A percentile compares a stretch with the other conserved stretches of the same genome.
Evolutionary conservation across 2,113 vertebrate genomes (phyloP).

Genomic region (Gyps fulvus): DNA sequence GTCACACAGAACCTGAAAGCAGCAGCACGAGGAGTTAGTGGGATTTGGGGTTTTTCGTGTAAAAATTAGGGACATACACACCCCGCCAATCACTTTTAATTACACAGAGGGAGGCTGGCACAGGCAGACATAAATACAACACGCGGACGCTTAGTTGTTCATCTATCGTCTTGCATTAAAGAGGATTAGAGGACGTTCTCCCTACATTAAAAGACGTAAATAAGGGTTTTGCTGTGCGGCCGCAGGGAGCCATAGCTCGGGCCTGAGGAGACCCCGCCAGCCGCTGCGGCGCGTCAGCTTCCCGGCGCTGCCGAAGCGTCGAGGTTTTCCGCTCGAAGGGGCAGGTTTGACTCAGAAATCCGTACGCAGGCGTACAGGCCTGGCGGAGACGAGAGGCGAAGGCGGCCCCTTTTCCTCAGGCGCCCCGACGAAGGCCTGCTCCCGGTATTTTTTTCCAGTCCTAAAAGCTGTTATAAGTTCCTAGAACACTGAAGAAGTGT

Average conservation of each 20-base stretch:
- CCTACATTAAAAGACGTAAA: fast-evolving
- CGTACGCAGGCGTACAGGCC: neutral
- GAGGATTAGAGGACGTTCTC: neutral
- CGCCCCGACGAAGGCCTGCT: neutral
- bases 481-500: too few species aligned
- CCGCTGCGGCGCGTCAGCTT: neutral
- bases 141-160: fast-evolving
- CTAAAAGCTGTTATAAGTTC: too few species aligned
- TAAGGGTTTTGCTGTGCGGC: fast-evolving
- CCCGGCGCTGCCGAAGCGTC: too few species aligned
- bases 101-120: neutral
- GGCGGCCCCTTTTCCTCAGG: too few species aligned
- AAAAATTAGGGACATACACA: neutral
- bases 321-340: neutral
- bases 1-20: too few species aligned
- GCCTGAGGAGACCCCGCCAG: fast-evolving
- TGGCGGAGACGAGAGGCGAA: too few species aligned
- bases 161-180: fast-evolving
- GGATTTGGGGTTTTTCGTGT: neutral
- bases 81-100: neutral
- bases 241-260: too few species aligned
- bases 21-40: fast-evolving
- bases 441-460: too few species aligned
- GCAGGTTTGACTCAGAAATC: fast-evolving
- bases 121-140: too few species aligned